Percentiles rank a stretch among this genome's conserved stretches.
These are phyloP conservation scores for Pseudois nayaur DNA, from an alignment of 2,113 vertebrate species.

Conservation along the genomic window DNA sequence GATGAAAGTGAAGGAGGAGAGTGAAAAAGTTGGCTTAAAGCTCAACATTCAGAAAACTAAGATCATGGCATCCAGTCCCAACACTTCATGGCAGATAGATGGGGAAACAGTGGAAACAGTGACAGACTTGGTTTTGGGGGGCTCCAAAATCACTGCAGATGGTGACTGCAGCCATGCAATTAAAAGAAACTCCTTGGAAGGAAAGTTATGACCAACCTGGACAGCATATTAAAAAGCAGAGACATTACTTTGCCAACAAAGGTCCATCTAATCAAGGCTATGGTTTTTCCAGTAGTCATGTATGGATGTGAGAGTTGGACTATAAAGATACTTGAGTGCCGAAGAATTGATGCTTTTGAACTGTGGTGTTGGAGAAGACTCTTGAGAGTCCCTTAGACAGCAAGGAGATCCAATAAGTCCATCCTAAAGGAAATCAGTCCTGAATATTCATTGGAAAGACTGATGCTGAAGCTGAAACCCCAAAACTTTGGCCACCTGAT, in stretches of 20 bases:
- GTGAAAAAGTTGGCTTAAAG: not conserved
- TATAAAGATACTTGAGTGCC: not conserved
- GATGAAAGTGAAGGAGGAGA: not conserved
- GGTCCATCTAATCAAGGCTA: not conserved
- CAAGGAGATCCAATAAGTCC: not conserved
- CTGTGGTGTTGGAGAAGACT: not conserved
- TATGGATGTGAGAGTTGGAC: not conserved
- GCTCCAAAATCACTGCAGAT: not conserved
- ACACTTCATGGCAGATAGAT: not conserved
- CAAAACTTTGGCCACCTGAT: not conserved
- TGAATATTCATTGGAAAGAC: not conserved
- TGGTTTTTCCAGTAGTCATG: not conserved
- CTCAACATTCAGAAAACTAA: not conserved
- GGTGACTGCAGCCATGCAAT: not conserved
- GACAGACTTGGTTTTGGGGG: not conserved
- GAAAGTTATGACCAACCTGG: not conserved
- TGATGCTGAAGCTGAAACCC: not conserved
- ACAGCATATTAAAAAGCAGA: not conserved
- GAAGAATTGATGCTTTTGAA: not conserved
- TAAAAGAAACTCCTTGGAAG: not conserved
- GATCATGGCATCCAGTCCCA: not conserved
- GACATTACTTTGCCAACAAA: not conserved
- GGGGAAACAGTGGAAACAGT: not conserved
- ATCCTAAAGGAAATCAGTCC: not conserved
- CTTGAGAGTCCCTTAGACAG: not conserved